Percentiles rank a stretch among this genome's conserved stretches.
Conservation (phyloP, 2,113 vertebrate genomes). For the Himantopus leucocephalus region DNA sequence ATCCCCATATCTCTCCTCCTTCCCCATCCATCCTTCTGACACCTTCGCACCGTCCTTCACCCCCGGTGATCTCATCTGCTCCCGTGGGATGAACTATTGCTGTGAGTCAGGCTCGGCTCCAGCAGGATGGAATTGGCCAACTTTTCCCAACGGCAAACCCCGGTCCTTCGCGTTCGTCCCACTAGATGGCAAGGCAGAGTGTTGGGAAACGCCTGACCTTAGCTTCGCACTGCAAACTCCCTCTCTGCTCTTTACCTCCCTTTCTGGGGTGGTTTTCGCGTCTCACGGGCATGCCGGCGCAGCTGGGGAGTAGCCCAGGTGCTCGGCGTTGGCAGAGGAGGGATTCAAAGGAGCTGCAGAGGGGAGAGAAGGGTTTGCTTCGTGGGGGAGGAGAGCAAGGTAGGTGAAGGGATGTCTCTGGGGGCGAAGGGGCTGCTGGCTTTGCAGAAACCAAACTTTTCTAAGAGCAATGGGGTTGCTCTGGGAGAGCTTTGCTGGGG, state of each 20-base stretch:
- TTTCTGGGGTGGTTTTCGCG: background rate
- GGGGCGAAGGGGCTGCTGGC: background rate
- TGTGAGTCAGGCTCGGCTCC: background rate
- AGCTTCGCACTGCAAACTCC: background rate
- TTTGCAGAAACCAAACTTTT: background rate
- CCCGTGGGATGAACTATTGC: fast-evolving
- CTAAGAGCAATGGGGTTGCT: fast-evolving
- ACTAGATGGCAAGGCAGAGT: constrained; percentile 51
- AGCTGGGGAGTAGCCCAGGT: background rate
- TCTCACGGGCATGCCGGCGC: background rate
- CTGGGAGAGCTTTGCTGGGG: background rate
- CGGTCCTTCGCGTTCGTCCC: background rate
- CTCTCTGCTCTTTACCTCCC: background rate
- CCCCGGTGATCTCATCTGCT: background rate
- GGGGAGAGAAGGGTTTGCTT: background rate
- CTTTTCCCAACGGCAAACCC: background rate
- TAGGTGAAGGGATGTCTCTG: background rate
- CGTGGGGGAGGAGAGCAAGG: background rate
- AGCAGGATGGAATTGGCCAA: background rate
- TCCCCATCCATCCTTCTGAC: background rate
- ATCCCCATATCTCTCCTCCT: background rate
- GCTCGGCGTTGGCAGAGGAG: background rate
- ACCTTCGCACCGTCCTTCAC: background rate
- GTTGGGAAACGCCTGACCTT: background rate
- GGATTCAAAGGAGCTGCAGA: background rate